These are phyloP conservation scores for Drosophila ficusphila DNA, from an alignment of 1,140 invertebrate species.

Conservation along the genomic window DNA sequence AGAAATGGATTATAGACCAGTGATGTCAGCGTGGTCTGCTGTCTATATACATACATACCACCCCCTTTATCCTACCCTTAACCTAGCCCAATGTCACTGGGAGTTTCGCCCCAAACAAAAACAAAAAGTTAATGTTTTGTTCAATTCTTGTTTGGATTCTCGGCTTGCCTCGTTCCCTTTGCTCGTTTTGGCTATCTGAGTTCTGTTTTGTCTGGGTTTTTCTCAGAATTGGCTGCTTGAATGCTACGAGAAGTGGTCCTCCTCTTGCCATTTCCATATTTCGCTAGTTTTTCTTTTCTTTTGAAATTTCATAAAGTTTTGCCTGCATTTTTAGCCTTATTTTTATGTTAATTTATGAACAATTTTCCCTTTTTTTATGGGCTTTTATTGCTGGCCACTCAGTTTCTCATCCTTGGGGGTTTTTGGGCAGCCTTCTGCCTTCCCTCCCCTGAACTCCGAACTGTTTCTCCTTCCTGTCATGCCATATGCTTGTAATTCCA, in stretches of 20 bases:
- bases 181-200: neutral
- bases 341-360: slow-evolving; percentile 62
- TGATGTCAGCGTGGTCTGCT: slow-evolving; percentile 47
- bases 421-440: neutral
- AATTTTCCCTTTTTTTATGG: slow-evolving; percentile 34
- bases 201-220: slow-evolving; percentile 38
- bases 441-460: neutral
- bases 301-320: slow-evolving; percentile 18
- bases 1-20: slow-evolving; percentile 28
- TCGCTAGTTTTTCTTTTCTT: neutral
- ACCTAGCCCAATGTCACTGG: slow-evolving; percentile 49
- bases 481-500: slow-evolving; percentile 60
- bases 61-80: slow-evolving; percentile 12
- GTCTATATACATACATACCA: neutral
- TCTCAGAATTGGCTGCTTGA: slow-evolving; percentile 19
- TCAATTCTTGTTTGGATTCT: slow-evolving; percentile 49
- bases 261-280: neutral
- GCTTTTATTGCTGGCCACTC: slow-evolving; percentile 31
- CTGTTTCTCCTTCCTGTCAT: slow-evolving; percentile 30
- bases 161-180: neutral
- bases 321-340: slow-evolving; percentile 5
- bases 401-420: slow-evolving; percentile 10
- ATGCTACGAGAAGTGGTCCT: slow-evolving; percentile 6
- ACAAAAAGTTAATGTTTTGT: slow-evolving; percentile 33
- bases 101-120: slow-evolving; percentile 14